Conservation (phyloP, 2,797 vertebrate genomes). For the Loriculus beryllinus region DNA sequence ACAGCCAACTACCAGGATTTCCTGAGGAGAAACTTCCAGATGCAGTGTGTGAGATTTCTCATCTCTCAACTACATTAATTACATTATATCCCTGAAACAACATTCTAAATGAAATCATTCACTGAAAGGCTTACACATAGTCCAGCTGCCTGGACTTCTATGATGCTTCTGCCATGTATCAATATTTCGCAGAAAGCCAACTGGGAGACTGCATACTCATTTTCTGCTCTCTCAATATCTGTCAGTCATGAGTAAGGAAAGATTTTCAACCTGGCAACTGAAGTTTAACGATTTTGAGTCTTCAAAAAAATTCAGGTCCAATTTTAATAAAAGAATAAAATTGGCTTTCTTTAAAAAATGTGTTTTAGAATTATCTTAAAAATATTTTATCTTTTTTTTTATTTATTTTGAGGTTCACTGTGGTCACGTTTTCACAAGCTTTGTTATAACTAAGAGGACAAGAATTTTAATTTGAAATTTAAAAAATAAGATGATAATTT, state of each 20-base stretch:
- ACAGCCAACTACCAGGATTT: constrained; percentile 34
- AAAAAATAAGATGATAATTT: not conserved
- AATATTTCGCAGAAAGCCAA: constrained; percentile 48
- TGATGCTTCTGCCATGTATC: constrained; percentile 29
- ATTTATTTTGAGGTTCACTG: not conserved
- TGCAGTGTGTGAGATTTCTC: constrained; percentile 16
- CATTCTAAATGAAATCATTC: constrained; percentile 54
- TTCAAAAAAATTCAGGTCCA: not conserved
- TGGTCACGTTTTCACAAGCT: not conserved
- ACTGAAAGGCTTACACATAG: constrained; percentile 6
- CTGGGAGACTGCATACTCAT: not conserved
- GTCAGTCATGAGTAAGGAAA: not conserved
- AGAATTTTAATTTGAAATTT: not conserved
- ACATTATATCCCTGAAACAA: constrained; percentile 52
- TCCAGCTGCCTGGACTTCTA: constrained; percentile 31
- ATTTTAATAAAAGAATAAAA: not conserved
- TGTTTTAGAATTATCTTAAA: not conserved
- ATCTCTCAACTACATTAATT: constrained; percentile 43
- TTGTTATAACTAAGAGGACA: not conserved
- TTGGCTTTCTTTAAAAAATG: not conserved
- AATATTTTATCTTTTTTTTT: not conserved
- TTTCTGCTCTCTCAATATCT: constrained; percentile 13
- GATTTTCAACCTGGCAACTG: not conserved
- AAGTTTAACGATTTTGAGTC: not conserved
- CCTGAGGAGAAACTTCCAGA: constrained; percentile 59